Evolutionary conservation across 2,888 invertebrate species (phyloP), one percentile per base, ranked within the genome.

Genomic region (Agriopis marginaria): DNA sequence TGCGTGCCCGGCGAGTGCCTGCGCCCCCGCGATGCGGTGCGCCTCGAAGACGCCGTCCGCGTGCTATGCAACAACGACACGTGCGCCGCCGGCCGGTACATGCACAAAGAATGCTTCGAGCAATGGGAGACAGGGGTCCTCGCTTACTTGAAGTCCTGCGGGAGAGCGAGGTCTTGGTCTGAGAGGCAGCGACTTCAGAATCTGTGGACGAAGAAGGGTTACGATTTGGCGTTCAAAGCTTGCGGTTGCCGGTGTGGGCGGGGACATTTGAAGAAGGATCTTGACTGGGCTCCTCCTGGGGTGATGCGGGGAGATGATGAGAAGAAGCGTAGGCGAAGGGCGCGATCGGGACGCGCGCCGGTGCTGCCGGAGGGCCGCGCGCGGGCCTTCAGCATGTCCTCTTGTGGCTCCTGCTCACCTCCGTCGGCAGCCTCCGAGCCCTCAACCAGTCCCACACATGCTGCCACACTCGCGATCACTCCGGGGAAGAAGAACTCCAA

Each of bases 121-220:
- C 96, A 97, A 80, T 99, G 98, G 98, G 99, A 99, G 92, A 97
- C 97, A 88, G 96, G 97, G 49, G 97, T 99, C 68, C 95, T 99
- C 77, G 97, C 97, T 63, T 98, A 98, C 85, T 95, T 99, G 72
- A 98, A 98, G 89, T 97, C 97, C 47, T 98, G 98, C 92, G 98
- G 98, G 61, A 95, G 99, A 47, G 98, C 99, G 5, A 95, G 99
- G 32, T 98, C 97, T 77, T 99, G 99, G 99, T 98, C 98, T 49
- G 99, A 99, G 88, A 96, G 98, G 69, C 99, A 99, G 89, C 96
- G 99, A 42, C 96, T 97, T 81, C 99, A 99, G 93, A 99, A 99
- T 91, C 93, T 99, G 70, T 99, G 99, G 99, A 98, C 99, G 67
- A 99, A 99, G 92, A 99, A 99, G 90, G 99, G 99, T 64, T 99